These are phyloP conservation scores for Edolisoma coerulescens DNA, from an alignment of 2,113 vertebrate genomes.

Conservation along the genomic window DNA sequence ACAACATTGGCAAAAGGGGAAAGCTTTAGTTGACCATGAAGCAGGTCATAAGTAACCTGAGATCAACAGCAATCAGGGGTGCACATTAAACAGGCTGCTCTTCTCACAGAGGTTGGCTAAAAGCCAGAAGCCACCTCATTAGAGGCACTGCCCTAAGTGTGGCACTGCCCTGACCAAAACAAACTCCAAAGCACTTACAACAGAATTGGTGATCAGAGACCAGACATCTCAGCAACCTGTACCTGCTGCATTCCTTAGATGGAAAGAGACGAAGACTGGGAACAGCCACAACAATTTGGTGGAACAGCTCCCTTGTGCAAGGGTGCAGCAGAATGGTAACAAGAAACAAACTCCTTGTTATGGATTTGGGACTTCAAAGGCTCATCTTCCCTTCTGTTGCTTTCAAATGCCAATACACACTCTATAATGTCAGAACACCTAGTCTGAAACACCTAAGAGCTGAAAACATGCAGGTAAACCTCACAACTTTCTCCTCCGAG, in stretches of 20 bases:
- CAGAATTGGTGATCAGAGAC: background rate
- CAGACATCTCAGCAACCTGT: background rate
- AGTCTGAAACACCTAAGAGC: background rate
- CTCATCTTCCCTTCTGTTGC: background rate
- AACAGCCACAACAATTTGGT: background rate
- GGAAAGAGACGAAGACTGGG: background rate
- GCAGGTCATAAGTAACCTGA: background rate
- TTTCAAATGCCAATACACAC: background rate
- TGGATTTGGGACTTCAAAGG: background rate
- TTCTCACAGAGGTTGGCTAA: background rate
- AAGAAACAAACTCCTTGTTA: background rate
- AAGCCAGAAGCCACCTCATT: background rate
- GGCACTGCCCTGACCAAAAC: background rate
- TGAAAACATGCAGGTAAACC: background rate
- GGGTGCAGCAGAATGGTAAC: background rate
- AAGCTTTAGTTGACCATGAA: background rate
- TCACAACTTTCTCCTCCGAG: background rate
- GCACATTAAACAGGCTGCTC: background rate
- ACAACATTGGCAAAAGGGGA: accelerated
- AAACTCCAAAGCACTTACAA: background rate
- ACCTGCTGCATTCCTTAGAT: background rate
- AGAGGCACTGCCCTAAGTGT: background rate
- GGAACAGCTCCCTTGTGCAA: background rate
- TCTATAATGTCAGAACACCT: background rate
- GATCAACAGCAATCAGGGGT: background rate